Evolutionary conservation across 2,797 vertebrate species (phyloP).

Genomic region (Arremon brunneinucha): DNA sequence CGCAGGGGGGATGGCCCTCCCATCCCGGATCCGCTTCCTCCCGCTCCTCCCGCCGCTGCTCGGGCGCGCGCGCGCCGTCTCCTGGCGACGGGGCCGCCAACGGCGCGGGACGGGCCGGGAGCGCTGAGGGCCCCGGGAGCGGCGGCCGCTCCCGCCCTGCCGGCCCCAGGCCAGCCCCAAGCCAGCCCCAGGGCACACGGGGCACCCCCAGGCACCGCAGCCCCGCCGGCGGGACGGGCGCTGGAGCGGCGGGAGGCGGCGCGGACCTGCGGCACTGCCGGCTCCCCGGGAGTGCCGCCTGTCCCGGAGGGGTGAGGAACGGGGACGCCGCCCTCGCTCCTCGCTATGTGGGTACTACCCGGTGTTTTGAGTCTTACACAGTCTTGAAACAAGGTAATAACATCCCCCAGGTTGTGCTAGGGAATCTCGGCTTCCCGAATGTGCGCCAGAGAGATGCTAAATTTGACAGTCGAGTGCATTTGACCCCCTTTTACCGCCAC

Average conservation of each 20-base stretch:
- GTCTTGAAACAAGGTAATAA: background rate
- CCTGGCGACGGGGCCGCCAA: background rate
- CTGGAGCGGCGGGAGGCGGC: background rate
- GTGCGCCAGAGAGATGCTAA: accelerated
- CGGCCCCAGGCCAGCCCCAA: background rate
- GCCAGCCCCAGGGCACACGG: background rate
- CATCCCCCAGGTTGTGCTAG: background rate
- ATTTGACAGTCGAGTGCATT: accelerated
- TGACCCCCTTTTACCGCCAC: background rate
- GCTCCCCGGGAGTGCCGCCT: too few relatives aligned
- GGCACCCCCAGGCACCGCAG: background rate
- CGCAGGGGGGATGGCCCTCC: too few relatives aligned
- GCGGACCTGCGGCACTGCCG: background rate
- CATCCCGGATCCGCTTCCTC: background rate
- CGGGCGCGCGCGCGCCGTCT: background rate
- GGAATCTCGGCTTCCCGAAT: background rate
- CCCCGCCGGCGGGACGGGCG: background rate
- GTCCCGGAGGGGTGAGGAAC: background rate
- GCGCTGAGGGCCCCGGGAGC: too few relatives aligned
- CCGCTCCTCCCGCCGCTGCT: background rate
- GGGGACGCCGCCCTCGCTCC: background rate
- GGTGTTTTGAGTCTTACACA: background rate
- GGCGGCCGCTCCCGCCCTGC: background rate
- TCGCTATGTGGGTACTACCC: background rate
- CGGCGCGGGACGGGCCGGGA: accelerated